Conservation (phyloP, 2,888 invertebrate genomes). For the Fragum whitleyi region DNA sequence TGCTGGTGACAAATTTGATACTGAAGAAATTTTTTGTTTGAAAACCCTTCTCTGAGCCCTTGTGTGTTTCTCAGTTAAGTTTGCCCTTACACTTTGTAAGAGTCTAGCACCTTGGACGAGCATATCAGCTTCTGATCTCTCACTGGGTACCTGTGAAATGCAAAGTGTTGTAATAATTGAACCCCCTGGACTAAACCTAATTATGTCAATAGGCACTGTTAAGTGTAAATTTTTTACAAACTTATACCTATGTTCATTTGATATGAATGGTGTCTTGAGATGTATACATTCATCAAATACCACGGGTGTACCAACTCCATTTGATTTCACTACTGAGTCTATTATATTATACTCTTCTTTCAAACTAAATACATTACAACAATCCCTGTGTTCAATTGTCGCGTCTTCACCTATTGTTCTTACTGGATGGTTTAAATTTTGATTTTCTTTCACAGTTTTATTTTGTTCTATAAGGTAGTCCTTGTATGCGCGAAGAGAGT, state of each 20-base stretch:
- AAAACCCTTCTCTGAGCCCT: conserved; percentile 40
- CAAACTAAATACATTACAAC: neutral
- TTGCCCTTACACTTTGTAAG: conserved; percentile 11
- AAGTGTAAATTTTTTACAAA: conserved; percentile 40
- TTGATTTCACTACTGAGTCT: conserved; percentile 5
- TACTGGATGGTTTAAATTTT: conserved; percentile 10
- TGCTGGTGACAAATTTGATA: conserved; percentile 41
- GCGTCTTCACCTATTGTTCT: conserved; percentile 8
- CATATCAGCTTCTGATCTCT: conserved; percentile 34
- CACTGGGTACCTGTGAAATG: conserved; percentile 24
- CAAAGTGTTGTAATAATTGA: conserved; percentile 36
- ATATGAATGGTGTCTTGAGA: conserved; percentile 30
- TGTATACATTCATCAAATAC: conserved; percentile 34
- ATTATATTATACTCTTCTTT: neutral
- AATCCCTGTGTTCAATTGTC: no score
- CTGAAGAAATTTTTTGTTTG: conserved; percentile 31
- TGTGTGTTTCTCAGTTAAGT: conserved; percentile 56
- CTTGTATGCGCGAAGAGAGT: no score
- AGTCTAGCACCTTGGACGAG: conserved; percentile 47
- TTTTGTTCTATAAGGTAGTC: no score
- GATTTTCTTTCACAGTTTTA: neutral
- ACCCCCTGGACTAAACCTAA: conserved; percentile 55
- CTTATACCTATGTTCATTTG: conserved; percentile 28
- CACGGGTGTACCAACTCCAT: neutral
- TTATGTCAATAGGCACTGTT: conserved; percentile 41